Conservation (phyloP, 2,113 vertebrate genomes). For the Scophthalmus maximus region DNA sequence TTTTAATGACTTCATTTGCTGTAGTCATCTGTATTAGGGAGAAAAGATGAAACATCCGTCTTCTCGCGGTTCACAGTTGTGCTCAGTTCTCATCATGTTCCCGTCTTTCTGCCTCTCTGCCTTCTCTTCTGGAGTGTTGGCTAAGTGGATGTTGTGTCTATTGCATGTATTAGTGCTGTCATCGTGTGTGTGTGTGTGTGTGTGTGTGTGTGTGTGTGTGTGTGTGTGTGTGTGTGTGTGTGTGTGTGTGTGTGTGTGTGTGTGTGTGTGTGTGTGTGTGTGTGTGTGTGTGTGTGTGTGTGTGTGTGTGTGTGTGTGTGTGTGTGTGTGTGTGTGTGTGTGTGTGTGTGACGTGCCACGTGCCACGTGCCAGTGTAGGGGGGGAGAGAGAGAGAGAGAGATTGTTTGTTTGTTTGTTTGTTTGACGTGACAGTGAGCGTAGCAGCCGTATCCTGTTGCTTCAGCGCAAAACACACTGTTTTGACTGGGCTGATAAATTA, state of each 20-base stretch:
- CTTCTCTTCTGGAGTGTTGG: conserved; percentile 51
- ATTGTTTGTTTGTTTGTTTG: conserved; percentile 53
- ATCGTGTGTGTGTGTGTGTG: conserved; percentile 44
- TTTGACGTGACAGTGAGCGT: conserved; percentile 55
- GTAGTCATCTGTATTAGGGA: no score
- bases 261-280: conserved; percentile 37
- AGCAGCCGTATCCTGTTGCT: conserved; percentile 69
- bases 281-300: conserved; percentile 24
- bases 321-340: conserved; percentile 18
- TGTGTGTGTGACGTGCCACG: conserved; percentile 44
- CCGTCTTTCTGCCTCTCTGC: conserved; percentile 43
- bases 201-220: conserved; percentile 13
- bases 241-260: conserved; percentile 21
- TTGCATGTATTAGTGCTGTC: conserved; percentile 64
- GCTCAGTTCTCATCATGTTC: conserved; percentile 21
- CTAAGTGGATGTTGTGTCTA: conserved; percentile 77
- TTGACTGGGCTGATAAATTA: conserved; percentile 71
- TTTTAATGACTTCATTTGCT: neutral
- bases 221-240: conserved; percentile 10
- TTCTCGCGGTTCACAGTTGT: neutral
- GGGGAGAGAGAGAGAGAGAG: no score
- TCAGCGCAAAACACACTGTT: conserved; percentile 64
- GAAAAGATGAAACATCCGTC: no score
- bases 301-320: conserved; percentile 24
- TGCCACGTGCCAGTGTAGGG: no score